Percentiles rank a stretch among this genome's conserved stretches.
phyloP scores from a whole-genome alignment of 2,888 invertebrate species.

The Eupeodes latifasciatus region DNA sequence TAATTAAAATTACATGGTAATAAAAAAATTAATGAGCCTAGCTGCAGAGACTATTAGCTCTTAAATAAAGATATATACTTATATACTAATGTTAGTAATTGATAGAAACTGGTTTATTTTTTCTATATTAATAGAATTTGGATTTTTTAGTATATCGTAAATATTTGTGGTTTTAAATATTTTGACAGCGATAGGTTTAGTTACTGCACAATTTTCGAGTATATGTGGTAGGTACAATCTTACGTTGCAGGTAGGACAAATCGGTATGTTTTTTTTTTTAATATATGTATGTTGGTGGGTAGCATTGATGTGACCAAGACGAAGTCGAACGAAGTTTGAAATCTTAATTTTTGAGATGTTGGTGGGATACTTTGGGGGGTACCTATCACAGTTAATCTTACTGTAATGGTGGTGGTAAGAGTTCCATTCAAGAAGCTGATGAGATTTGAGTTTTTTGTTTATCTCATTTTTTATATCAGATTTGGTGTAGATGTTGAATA shows the following conservation, averaged over 20 bases:
- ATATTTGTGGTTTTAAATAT: not conserved
- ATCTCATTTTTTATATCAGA: not conserved
- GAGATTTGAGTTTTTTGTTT: not conserved
- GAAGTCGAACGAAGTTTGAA: not conserved
- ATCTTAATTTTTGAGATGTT: slow-evolving; percentile 1
- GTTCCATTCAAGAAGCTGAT: not conserved
- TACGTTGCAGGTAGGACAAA: not conserved
- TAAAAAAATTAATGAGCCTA: too few species aligned
- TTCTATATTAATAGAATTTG: not conserved
- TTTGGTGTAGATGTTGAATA: slow-evolving; percentile 1
- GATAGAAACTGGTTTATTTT: not conserved
- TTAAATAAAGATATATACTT: too few species aligned
- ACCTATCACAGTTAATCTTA: too few species aligned
- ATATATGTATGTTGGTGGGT: not conserved
- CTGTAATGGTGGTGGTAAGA: not conserved
- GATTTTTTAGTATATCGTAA: not conserved
- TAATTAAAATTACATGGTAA: too few species aligned
- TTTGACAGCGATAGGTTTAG: not conserved
- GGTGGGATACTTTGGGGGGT: not conserved
- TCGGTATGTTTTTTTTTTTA: not conserved
- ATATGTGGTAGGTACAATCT: not conserved
- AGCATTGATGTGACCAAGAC: not conserved
- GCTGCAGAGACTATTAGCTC: too few species aligned
- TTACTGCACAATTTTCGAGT: not conserved
- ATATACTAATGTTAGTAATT: not conserved